These are phyloP conservation scores for Guaruba guarouba DNA, from an alignment of 2,113 vertebrate species.

Conservation along the genomic window DNA sequence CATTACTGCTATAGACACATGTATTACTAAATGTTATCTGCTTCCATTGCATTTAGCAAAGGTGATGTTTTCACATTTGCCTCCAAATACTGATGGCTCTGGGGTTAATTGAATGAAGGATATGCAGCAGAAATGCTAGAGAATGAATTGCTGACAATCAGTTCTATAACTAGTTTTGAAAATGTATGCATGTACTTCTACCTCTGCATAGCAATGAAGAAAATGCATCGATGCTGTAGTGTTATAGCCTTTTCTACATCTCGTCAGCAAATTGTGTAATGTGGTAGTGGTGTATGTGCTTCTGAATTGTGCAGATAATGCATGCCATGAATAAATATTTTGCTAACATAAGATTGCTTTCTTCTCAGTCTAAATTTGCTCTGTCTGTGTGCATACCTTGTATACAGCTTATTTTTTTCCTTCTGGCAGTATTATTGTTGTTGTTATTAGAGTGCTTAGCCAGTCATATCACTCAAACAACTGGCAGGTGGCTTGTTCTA, in stretches of 20 bases:
- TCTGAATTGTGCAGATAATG: constrained; percentile 41
- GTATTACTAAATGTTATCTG: neutral
- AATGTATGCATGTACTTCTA: constrained; percentile 6
- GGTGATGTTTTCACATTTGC: neutral
- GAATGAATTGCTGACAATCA: constrained; percentile 18
- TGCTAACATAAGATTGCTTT: neutral
- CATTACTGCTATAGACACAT: neutral
- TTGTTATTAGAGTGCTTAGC: neutral
- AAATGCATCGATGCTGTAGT: neutral
- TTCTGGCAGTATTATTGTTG: neutral
- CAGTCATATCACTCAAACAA: neutral
- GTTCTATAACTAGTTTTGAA: constrained; percentile 23
- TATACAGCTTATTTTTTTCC: neutral
- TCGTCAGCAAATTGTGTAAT: constrained; percentile 43
- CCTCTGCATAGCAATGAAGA: neutral
- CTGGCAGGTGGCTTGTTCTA: constrained; percentile 10
- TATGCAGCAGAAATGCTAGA: neutral
- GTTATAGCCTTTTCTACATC: constrained; percentile 16
- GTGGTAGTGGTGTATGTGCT: neutral
- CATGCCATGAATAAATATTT: constrained; percentile 50
- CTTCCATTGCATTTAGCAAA: neutral
- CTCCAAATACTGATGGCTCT: neutral
- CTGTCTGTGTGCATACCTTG: neutral
- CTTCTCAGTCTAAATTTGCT: constrained; percentile 10
- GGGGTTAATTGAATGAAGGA: constrained; percentile 15